A percentile compares a stretch with the other conserved stretches of the same genome.
Conservation (phyloP, 2,888 invertebrate species). For the Nomada ferruginata region DNA sequence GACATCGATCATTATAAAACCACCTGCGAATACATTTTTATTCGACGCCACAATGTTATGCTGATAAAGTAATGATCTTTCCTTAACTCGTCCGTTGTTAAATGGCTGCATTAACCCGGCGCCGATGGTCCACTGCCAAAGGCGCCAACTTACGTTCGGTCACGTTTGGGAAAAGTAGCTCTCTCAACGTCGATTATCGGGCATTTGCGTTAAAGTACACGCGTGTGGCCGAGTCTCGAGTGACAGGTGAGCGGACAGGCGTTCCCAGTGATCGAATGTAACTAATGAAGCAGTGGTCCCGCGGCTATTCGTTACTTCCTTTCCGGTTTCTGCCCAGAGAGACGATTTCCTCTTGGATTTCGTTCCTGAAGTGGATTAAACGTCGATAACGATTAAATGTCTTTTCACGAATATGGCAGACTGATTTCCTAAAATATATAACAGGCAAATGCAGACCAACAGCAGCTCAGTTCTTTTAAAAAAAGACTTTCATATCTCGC, state of each 20-base stretch:
- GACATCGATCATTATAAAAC: too few relatives aligned
- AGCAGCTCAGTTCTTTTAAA: too few relatives aligned
- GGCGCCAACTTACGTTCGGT: neutral
- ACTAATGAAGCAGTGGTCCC: neutral
- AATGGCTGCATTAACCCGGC: too few relatives aligned
- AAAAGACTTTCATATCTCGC: too few relatives aligned
- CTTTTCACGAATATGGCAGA: too few relatives aligned
- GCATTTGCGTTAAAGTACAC: conserved; percentile 14
- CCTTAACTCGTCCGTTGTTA: too few relatives aligned
- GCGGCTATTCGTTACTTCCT: neutral
- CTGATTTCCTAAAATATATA: too few relatives aligned
- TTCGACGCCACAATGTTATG: too few relatives aligned
- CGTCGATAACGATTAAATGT: too few relatives aligned
- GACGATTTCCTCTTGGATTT: neutral
- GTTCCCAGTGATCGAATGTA: conserved; percentile 12
- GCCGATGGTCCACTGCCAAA: neutral
- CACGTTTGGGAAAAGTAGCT: neutral
- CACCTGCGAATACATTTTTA: too few relatives aligned
- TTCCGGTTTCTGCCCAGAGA: neutral
- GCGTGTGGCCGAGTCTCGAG: neutral
- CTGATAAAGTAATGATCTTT: too few relatives aligned
- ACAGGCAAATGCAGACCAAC: too few relatives aligned
- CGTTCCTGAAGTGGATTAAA: neutral
- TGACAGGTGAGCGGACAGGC: conserved; percentile 8
- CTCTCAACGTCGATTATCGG: conserved; percentile 6